Evolutionary conservation across 2,888 invertebrate species (phyloP).

Genomic region (Dynastes grantii): DNA sequence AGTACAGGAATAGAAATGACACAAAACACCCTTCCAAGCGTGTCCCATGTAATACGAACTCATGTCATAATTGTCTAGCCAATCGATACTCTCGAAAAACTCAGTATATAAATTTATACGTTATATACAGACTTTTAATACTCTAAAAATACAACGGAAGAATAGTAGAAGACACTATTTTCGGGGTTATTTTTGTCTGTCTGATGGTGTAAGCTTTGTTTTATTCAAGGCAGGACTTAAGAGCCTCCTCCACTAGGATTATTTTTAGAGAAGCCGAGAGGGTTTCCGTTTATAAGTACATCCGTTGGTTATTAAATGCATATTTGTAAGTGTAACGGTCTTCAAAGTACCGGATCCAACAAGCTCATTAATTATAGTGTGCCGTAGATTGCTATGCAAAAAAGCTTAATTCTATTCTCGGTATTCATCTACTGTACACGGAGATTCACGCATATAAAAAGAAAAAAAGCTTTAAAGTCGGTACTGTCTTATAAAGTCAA

Average conservation of each 20-base stretch:
- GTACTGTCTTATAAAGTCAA: no score
- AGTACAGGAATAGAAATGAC: no score
- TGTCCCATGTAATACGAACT: no score
- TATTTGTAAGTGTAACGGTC: slow-evolving; percentile 3
- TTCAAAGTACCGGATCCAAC: not conserved
- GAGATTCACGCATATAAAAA: no score
- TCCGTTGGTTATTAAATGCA: slow-evolving; percentile 29
- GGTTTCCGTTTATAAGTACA: slow-evolving; percentile 13
- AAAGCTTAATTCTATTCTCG: no score
- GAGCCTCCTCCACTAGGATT: not conserved
- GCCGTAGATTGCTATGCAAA: no score
- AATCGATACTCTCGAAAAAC: no score
- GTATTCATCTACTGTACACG: no score
- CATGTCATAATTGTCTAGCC: no score
- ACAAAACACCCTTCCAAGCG: no score
- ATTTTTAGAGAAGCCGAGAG: slow-evolving; percentile 24
- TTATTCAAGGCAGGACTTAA: not conserved
- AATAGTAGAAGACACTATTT: not conserved
- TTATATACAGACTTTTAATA: not conserved
- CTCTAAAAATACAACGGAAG: slow-evolving; percentile 1
- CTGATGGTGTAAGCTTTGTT: slow-evolving; percentile 10
- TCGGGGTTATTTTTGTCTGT: not conserved
- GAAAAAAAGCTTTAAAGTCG: no score
- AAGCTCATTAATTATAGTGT: not conserved
- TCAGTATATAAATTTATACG: not conserved